A percentile compares a stretch with the other conserved stretches of the same genome.
Conservation (phyloP, 2,888 invertebrate genomes). For the Chaetogeoica ovagalla region DNA sequence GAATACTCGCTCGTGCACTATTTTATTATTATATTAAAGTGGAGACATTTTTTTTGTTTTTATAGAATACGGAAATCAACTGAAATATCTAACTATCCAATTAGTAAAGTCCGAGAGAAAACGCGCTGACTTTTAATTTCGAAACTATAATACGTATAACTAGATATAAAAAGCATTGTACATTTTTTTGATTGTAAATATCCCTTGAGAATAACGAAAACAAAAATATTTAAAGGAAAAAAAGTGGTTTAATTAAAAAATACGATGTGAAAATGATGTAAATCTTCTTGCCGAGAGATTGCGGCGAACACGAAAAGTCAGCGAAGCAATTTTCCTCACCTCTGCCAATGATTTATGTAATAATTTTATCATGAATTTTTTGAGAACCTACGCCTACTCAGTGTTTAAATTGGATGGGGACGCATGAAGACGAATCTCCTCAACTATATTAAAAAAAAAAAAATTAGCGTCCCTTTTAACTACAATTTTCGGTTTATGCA, state of each 20-base stretch:
- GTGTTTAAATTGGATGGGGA: too few species aligned
- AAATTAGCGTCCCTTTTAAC: too few species aligned
- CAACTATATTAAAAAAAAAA: too few species aligned
- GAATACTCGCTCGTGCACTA: background rate
- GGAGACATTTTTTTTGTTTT: background rate
- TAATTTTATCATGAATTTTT: slow-evolving; percentile 9
- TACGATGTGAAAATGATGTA: background rate
- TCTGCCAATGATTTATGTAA: background rate
- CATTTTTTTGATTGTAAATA: slow-evolving; percentile 26
- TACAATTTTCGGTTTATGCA: too few species aligned
- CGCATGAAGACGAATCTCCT: too few species aligned
- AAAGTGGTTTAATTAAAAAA: background rate
- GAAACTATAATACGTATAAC: slow-evolving; percentile 44
- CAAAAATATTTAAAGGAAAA: background rate
- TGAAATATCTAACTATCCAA: slow-evolving; percentile 37
- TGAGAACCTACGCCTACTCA: background rate
- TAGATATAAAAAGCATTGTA: slow-evolving; percentile 41
- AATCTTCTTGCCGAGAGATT: too few species aligned
- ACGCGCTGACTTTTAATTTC: slow-evolving; percentile 39
- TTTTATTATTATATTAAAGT: slow-evolving; percentile 16
- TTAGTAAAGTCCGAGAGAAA: slow-evolving; percentile 27
- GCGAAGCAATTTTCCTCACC: background rate
- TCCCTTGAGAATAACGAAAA: background rate
- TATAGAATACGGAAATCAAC: slow-evolving; percentile 35
- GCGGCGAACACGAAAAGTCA: background rate